Evolutionary conservation across 1,140 invertebrate genomes (phyloP).

Genomic region (Calliopsis andreniformis): DNA sequence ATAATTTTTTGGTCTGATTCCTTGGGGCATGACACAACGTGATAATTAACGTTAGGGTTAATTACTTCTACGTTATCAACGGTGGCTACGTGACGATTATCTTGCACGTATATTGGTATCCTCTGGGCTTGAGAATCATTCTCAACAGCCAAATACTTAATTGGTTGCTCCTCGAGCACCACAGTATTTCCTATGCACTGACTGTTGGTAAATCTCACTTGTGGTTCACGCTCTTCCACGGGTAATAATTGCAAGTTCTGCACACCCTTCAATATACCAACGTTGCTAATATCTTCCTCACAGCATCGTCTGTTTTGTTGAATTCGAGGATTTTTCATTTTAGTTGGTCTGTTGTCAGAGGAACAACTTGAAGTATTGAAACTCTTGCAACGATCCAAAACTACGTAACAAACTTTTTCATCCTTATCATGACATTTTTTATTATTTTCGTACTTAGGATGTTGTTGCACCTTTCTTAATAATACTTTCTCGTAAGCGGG

Average conservation of each 20-base stretch:
- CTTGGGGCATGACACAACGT: background rate
- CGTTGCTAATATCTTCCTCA: background rate
- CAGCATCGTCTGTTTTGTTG: background rate
- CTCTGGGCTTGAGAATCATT: background rate
- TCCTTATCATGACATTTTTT: background rate
- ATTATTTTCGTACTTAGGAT: background rate
- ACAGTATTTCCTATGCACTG: background rate
- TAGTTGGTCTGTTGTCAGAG: background rate
- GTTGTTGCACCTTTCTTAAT: background rate
- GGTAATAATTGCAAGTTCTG: conserved; percentile 28
- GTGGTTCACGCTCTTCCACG: background rate
- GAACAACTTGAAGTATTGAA: background rate
- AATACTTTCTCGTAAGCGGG: conserved; percentile 4
- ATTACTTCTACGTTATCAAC: background rate
- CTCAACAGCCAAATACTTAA: conserved; percentile 29
- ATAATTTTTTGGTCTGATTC: conserved; percentile 8
- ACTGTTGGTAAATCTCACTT: background rate
- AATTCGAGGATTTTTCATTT: background rate
- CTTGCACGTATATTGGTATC: conserved; percentile 26
- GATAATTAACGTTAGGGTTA: conserved; percentile 2
- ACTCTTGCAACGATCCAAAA: conserved; percentile 5
- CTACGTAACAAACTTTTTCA: conserved; percentile 9
- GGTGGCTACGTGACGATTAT: background rate
- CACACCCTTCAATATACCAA: conserved; percentile 16
- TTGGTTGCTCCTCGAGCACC: conserved; percentile 4